Evolutionary conservation across 2,888 invertebrate species (phyloP).

Genomic region (Priocnemis perturbator): DNA sequence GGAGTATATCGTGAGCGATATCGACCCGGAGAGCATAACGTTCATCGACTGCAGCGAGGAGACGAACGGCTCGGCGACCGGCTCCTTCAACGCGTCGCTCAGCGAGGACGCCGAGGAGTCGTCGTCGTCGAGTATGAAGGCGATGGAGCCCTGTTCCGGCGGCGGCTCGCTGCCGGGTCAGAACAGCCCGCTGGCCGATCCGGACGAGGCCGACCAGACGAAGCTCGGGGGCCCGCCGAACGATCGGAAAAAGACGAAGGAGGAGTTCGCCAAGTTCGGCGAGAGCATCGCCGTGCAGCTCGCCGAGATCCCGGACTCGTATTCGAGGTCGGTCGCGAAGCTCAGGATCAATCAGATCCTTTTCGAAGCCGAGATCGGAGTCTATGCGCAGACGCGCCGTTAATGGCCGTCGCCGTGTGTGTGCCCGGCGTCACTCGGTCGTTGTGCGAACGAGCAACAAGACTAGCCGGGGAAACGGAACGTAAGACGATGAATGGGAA

Average conservation of each 20-base stretch:
- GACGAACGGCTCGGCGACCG: slow-evolving; percentile 61
- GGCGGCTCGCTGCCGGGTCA: slow-evolving; percentile 37
- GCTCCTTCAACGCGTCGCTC: slow-evolving; percentile 57
- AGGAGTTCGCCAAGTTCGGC: slow-evolving; percentile 62
- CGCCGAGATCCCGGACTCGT: slow-evolving; percentile 64
- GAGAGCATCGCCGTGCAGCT: slow-evolving; percentile 64
- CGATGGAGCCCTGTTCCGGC: slow-evolving; percentile 49
- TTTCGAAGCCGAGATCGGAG: slow-evolving; percentile 65
- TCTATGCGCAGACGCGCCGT: slow-evolving; percentile 60
- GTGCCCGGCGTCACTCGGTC: neutral
- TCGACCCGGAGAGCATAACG: slow-evolving; percentile 64
- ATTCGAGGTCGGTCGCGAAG: slow-evolving; percentile 65
- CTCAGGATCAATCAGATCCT: slow-evolving; percentile 65
- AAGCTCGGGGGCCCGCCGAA: slow-evolving; percentile 30
- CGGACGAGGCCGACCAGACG: slow-evolving; percentile 39
- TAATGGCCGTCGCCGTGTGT: slow-evolving; percentile 45
- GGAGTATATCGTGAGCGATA: slow-evolving; percentile 65
- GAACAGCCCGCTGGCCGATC: slow-evolving; percentile 37
- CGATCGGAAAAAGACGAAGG: slow-evolving; percentile 54
- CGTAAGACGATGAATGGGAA: no score
- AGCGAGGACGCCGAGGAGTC: slow-evolving; percentile 63
- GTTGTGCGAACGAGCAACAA: no score
- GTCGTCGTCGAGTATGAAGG: slow-evolving; percentile 54
- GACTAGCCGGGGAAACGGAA: no score
- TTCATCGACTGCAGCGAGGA: slow-evolving; percentile 60